These are phyloP conservation scores for Indicator maculatus DNA, from an alignment of 2,113 vertebrate genomes.

Conservation along the genomic window DNA sequence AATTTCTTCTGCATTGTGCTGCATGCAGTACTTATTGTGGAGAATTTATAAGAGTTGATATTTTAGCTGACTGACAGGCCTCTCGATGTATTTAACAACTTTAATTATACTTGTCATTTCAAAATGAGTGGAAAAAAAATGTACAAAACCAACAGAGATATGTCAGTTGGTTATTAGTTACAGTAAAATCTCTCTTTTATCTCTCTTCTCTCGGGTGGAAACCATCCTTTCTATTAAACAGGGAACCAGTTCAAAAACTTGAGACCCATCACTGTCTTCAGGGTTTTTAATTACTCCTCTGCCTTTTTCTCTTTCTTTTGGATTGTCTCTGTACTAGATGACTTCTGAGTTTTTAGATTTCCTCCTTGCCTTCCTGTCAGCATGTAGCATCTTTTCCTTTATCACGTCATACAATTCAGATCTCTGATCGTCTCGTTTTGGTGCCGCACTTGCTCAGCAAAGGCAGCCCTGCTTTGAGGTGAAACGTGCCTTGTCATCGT, in stretches of 20 bases:
- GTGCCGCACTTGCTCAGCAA: not conserved
- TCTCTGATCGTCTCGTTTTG: not conserved
- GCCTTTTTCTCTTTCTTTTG: conserved; percentile 6
- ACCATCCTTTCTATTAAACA: conserved; percentile 48
- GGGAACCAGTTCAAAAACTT: conserved; percentile 58
- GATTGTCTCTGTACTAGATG: not conserved
- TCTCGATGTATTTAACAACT: conserved; percentile 70
- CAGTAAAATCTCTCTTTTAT: conserved; percentile 44
- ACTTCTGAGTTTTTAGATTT: conserved; percentile 25
- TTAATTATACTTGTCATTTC: conserved; percentile 75
- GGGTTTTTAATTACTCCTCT: conserved; percentile 58
- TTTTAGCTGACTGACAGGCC: conserved; percentile 71
- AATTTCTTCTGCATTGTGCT: conserved; percentile 54
- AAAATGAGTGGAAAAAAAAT: conserved; percentile 46
- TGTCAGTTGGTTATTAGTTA: conserved; percentile 72
- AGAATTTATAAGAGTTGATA: conserved; percentile 60
- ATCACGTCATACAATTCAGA: not conserved
- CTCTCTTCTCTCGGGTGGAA: conserved; percentile 56
- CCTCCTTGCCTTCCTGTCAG: conserved; percentile 1
- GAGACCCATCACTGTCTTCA: conserved; percentile 47
- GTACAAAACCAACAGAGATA: conserved; percentile 67
- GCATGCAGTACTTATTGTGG: conserved; percentile 30
- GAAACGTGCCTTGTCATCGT: not conserved
- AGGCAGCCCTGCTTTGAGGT: not conserved
- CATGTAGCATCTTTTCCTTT: not conserved